Base-by-base conservation (phyloP, 2,113 vertebrate species). In the Hyla sarda region DNA sequence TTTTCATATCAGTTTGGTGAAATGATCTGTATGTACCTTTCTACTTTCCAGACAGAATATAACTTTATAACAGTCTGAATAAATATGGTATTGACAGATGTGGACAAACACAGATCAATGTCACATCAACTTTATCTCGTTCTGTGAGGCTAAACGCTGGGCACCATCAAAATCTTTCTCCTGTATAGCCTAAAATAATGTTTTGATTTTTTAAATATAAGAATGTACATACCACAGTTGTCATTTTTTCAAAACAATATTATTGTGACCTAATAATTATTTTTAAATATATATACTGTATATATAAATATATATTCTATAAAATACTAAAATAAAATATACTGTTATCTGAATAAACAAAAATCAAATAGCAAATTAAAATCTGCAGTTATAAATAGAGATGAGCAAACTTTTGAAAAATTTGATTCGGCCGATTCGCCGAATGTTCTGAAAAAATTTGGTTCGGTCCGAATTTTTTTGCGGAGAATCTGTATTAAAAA, bases 21-120 rank as follows among this genome's bases (percentile, higher is more conserved):
- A 62, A 69, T 28, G 16, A 67, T 12, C 58, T 48, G 25, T 48
- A 82, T 82, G n/a, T 21, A 47, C 25, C 30, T 65, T 81, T 45
- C 11, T 48, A 10, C 8, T 67, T n/a, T 79, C 32, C 76, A 37
- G 21, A 45, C 21, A 28, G 12, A 62, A 28, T 65, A 62, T 13
- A 47, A 14, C 37, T 81, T 81, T 62, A 47, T 81, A 41, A 65
- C 78, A 25, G 34, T 65, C n/a, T 30, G 78, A 28, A 41, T 56
- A 62, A 80, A 81, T 65, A n/a, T 62, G 37, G 12, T 17, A 65
- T 65, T 81, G 21, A 25, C 32, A 47, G 77, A 80, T 58, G 52
- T 45, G 56, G 23, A 8, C 77, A 62, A 80, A 45, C 25, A 77
- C 25, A 62, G 37, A 58, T 37, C 32, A 8, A 14, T 78, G 56